Conservation (phyloP, 2,888 invertebrate genomes). For the Hetaerina titia region DNA sequence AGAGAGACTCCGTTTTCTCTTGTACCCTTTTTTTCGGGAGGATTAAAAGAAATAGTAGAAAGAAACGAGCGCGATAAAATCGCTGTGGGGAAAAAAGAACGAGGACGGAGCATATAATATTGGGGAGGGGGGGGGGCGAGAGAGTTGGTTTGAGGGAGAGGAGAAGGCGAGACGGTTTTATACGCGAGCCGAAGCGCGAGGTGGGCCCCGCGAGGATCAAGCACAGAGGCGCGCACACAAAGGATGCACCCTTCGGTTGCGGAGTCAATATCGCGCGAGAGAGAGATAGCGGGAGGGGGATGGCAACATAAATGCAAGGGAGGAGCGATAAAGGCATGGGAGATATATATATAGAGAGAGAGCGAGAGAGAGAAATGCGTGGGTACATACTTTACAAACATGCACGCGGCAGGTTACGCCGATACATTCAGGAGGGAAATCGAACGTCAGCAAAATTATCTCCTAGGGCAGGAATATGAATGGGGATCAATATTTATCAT, state of each 20-base stretch:
- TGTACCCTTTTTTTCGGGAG: neutral
- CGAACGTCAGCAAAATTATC: conserved; percentile 10
- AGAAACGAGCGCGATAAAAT: neutral
- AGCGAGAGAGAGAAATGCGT: neutral
- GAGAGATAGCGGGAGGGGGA: neutral
- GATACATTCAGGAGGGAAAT: conserved; percentile 17
- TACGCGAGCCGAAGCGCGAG: neutral
- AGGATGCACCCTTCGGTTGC: conserved; percentile 51
- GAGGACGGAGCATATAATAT: neutral
- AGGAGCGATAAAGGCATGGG: neutral
- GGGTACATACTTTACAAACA: neutral
- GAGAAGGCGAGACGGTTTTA: neutral
- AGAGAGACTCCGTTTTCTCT: neutral
- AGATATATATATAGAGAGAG: too few relatives aligned
- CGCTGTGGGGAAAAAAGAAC: neutral
- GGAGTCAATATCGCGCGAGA: conserved; percentile 44
- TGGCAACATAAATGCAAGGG: neutral
- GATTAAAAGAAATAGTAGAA: neutral
- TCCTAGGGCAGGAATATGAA: neutral
- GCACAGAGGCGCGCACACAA: conserved; percentile 37
- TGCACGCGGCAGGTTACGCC: conserved; percentile 34
- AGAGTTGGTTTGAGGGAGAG: neutral
- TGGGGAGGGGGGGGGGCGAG: neutral
- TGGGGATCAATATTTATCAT: neutral
- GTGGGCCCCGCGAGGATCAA: conserved; percentile 7